phyloP scores from a whole-genome alignment of 1,140 invertebrate species.

The Brachionus sp. region DNA sequence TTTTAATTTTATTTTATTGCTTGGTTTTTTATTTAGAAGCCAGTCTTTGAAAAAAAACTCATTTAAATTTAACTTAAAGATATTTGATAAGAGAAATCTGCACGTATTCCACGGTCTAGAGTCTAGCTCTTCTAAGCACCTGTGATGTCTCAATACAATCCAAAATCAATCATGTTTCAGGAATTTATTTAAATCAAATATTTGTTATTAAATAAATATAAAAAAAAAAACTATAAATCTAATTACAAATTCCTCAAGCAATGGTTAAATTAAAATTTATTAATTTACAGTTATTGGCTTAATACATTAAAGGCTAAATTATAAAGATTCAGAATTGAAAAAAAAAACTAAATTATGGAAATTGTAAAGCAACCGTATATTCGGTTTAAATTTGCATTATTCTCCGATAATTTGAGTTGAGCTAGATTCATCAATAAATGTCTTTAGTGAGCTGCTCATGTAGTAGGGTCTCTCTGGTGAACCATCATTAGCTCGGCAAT shows the following conservation, averaged over 20 bases:
- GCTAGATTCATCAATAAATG: constrained; percentile 27
- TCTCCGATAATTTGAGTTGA: constrained; percentile 10
- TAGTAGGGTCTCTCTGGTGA: constrained; percentile 82
- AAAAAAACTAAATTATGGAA: constrained; percentile 11
- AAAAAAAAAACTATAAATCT: not conserved
- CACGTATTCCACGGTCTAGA: not conserved
- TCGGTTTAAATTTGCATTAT: not conserved
- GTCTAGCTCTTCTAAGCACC: not conserved
- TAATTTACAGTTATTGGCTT: not conserved
- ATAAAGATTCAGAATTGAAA: not conserved
- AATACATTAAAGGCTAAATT: not conserved
- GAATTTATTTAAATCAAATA: not conserved
- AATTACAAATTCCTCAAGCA: not conserved
- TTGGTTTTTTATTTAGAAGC: not conserved
- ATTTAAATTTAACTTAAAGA: not conserved
- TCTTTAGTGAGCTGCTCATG: constrained; percentile 79
- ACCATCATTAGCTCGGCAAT: constrained; percentile 89
- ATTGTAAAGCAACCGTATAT: not conserved
- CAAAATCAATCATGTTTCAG: not conserved
- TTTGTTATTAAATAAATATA: not conserved
- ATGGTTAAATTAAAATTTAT: not conserved
- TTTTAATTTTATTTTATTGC: not conserved
- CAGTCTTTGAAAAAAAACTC: not conserved
- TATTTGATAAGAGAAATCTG: not conserved
- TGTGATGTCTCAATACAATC: not conserved